phyloP scores from a whole-genome alignment of 35 echinoderm and acorn worm genomes.

The Holothuria glaberrima region DNA sequence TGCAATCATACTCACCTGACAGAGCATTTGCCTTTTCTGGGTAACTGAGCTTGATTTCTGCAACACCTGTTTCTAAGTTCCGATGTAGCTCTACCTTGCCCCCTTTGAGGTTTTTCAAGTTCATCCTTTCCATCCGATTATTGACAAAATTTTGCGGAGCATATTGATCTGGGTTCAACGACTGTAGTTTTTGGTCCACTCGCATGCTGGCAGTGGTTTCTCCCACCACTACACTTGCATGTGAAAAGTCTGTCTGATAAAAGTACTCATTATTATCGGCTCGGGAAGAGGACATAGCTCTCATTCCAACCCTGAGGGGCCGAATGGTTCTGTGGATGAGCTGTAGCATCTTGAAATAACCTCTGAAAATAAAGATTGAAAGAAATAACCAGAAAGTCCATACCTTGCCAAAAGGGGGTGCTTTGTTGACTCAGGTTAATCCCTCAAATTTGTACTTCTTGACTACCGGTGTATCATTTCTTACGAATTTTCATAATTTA shows the following conservation, averaged over 20 bases:
- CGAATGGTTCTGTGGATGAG: not conserved
- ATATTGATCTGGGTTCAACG: slow-evolving; percentile 41
- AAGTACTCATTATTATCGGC: slow-evolving; percentile 53
- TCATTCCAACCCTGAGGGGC: not conserved
- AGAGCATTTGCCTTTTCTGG: slow-evolving; percentile 83
- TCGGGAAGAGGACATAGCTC: slow-evolving; percentile 9
- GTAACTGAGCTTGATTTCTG: slow-evolving; percentile 77
- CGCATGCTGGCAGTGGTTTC: slow-evolving; percentile 68
- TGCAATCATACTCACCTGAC: slow-evolving; percentile 77
- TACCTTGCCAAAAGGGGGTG: no score
- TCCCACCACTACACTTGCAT: slow-evolving; percentile 67
- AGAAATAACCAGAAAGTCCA: no score
- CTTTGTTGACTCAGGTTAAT: no score
- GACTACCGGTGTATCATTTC: no score
- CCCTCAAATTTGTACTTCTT: no score
- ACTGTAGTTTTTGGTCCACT: slow-evolving; percentile 53
- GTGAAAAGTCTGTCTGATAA: slow-evolving; percentile 70
- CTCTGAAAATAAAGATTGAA: not conserved
- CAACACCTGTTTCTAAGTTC: slow-evolving; percentile 84
- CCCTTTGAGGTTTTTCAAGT: slow-evolving; percentile 58
- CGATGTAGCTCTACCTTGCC: slow-evolving; percentile 67
- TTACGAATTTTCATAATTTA: no score
- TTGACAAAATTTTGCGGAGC: slow-evolving; percentile 67
- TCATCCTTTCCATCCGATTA: slow-evolving; percentile 55
- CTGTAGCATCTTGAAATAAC: slow-evolving; percentile 13